Evolutionary conservation across 2,888 invertebrate species (phyloP).

Genomic region (Nebria brevicollis): DNA sequence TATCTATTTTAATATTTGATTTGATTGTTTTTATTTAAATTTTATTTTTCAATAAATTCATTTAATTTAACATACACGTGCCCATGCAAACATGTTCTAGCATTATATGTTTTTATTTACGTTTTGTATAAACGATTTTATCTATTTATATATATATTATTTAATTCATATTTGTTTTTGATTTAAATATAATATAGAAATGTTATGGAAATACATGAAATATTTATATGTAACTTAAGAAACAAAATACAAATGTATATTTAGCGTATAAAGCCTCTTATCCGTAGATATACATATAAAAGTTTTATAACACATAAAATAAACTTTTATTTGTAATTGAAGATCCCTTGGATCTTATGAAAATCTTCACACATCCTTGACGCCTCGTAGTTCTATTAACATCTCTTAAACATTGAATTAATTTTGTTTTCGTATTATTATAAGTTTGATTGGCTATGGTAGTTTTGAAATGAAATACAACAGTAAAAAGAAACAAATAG

Average conservation of each 20-base stretch:
- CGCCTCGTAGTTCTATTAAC: constrained; percentile 63
- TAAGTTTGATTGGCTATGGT: not conserved
- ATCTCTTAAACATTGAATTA: constrained; percentile 65
- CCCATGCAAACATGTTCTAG: not conserved
- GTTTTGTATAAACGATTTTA: not conserved
- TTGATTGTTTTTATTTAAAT: constrained; percentile 4
- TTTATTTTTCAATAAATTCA: not conserved
- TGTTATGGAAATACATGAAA: not conserved
- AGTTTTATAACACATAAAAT: not conserved
- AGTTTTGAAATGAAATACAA: not conserved
- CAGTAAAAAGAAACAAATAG: not conserved
- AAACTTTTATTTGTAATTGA: not conserved
- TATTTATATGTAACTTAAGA: not conserved
- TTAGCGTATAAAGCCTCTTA: not conserved
- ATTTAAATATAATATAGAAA: constrained; percentile 12
- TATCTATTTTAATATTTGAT: not conserved
- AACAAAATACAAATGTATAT: not conserved
- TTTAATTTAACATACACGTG: not conserved
- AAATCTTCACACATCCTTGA: constrained; percentile 63
- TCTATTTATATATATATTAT: constrained; percentile 12
- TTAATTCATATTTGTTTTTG: constrained; percentile 13
- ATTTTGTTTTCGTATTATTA: constrained; percentile 55
- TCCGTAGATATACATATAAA: constrained; percentile 3
- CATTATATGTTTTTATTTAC: constrained; percentile 14
- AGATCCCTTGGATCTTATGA: constrained; percentile 58